Evolutionary conservation across 2,888 invertebrate genomes (phyloP), one percentile per base, ranked within the genome.

Genomic region (Sialis fuliginosa): DNA sequence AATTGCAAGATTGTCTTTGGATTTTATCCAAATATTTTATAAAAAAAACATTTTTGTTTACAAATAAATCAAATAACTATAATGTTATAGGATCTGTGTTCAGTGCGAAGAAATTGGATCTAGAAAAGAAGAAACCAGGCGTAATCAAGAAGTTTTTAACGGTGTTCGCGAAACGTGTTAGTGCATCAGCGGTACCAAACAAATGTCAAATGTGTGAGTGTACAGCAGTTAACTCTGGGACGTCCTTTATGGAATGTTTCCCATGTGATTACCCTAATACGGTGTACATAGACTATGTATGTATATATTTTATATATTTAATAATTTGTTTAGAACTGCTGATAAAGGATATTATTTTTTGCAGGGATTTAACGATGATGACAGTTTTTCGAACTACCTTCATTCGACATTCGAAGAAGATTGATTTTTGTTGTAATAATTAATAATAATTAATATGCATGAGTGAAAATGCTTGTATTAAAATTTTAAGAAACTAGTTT

Each of bases 191-290:
- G 1, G 55, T 60, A 13, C 76, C 79, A 2, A 68, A 66, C 45
- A 55, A 62, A 6, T 80, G 78, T 53, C 78, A 81, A 56, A 70
- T 70, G 32, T 83, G 82, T 59, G 81, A 82, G 56, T 83, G 82
- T 55, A 72, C 76, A 1, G 74, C 77, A 3, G 72, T 77, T 54
- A 73, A 77, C 51, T 71, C 74, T 39, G 81, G 80, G 1, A 67
- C 78, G 13, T 73, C 79, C 5, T 76, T 70, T 59, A 71, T 79
- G 66, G 75, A 76, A 52, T 81, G 82, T 55, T 71, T 73, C 49
- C 74, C 77, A 1, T 79, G 78, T 56, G 62, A 63, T 44, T 70
- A 70, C 57, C 72, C 73, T 4, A 64, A 62, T 37, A 65, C 69
- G 2, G 60, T 65, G 8, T 59, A 63, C 45, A 63, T 68, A 12